Percentiles rank a stretch among this genome's conserved stretches.
Conservation (phyloP, 2,113 vertebrate genomes). For the Austrofundulus limnaeus region DNA sequence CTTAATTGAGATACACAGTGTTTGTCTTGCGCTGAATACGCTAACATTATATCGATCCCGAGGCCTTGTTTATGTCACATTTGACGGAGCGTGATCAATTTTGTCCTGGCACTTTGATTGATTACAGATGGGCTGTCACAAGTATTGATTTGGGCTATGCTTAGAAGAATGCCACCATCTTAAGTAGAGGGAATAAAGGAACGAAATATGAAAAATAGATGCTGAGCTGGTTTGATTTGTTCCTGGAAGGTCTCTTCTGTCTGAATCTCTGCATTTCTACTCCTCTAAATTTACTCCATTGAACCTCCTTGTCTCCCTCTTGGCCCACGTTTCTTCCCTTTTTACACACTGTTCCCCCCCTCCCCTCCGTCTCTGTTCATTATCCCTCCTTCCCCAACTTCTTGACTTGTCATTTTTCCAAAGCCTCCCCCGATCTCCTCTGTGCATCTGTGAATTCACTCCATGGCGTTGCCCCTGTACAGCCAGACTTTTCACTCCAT, state of each 20-base stretch:
- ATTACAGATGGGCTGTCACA: slow-evolving; percentile 76
- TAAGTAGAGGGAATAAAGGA: slow-evolving; percentile 48
- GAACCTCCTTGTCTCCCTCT: slow-evolving; percentile 33
- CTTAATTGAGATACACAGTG: slow-evolving; percentile 78
- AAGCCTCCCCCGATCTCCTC: slow-evolving; percentile 58
- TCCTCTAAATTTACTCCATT: slow-evolving; percentile 28
- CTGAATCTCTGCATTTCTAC: slow-evolving; percentile 1
- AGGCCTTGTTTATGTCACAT: slow-evolving; percentile 79
- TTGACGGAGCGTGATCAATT: slow-evolving; percentile 78
- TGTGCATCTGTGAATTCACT: slow-evolving; percentile 67
- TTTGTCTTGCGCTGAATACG: slow-evolving; percentile 63
- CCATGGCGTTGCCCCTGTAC: slow-evolving; percentile 52
- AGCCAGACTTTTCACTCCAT: slow-evolving; percentile 66
- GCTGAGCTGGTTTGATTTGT: slow-evolving; percentile 51
- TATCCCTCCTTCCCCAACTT: slow-evolving; percentile 63
- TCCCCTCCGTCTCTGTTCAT: slow-evolving; percentile 57
- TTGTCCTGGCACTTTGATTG: slow-evolving; percentile 75
- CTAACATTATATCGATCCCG: slow-evolving; percentile 58
- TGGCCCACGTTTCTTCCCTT: slow-evolving; percentile 20
- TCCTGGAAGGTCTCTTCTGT: slow-evolving; percentile 7
- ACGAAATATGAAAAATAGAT: slow-evolving; percentile 35
- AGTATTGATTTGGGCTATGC: slow-evolving; percentile 66
- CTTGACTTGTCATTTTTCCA: slow-evolving; percentile 70
- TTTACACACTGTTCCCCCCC: slow-evolving; percentile 28
- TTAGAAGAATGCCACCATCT: slow-evolving; percentile 72